Conservation (phyloP, 1,140 invertebrate species). For the Trachymyrmex cornetzi region DNA sequence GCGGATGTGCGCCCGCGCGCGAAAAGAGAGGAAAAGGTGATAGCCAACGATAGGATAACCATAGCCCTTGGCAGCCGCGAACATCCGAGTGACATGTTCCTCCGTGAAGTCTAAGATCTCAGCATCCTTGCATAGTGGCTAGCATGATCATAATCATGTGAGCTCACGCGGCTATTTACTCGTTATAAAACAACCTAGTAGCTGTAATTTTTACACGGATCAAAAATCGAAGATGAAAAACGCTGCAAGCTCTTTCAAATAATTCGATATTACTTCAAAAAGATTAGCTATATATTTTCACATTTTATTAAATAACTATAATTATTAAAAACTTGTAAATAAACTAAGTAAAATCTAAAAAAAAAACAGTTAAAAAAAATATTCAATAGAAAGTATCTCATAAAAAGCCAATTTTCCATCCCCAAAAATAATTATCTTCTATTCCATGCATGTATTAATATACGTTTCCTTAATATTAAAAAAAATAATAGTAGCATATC, state of each 20-base stretch:
- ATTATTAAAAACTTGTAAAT: not conserved
- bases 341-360: not conserved
- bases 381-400: not conserved
- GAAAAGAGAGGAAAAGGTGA: constrained; percentile 55
- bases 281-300: not conserved
- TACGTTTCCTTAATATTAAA: not conserved
- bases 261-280: not conserved
- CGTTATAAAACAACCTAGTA: constrained; percentile 31
- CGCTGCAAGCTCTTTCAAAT: constrained; percentile 13
- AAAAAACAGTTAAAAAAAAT: not conserved
- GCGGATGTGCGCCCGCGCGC: constrained; percentile 59
- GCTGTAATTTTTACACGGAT: constrained; percentile 13
- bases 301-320: not conserved
- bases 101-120: constrained; percentile 73
- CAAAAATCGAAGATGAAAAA: constrained; percentile 17
- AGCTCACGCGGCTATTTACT: constrained; percentile 38
- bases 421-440: not conserved
- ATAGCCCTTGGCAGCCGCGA: constrained; percentile 78
- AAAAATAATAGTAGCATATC: not conserved
- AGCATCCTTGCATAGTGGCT: constrained; percentile 55
- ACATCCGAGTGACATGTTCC: constrained; percentile 79
- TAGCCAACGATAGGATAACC: constrained; percentile 77
- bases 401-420: not conserved
- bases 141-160: constrained; percentile 73
- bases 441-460: not conserved